Evolutionary conservation across 2,888 invertebrate species (phyloP), one percentile per base, ranked within the genome.

Genomic region (Petrolisthes cinctipes): DNA sequence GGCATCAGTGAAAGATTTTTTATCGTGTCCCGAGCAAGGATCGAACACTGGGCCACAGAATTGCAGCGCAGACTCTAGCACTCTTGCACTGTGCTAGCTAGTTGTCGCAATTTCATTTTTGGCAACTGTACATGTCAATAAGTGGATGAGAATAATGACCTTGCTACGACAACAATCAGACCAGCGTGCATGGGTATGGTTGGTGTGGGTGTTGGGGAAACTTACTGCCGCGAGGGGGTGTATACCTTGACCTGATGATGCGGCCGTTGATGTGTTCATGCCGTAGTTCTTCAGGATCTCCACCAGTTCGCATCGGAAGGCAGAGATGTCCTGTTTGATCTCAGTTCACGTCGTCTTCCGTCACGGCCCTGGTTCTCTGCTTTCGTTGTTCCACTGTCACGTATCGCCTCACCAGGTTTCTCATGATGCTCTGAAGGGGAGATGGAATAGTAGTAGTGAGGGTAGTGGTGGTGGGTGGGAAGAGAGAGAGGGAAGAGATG

Each of bases 301-400:
- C 86, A 99, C 96, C 76, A 99, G 95, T 93, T 99, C 99, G 94
- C 97, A 99, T 91, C 99, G 96, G 94, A 99, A 99, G 54, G 99
- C 98, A 91, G 98, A 98, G 91, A 99, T 98, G 93, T 99, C 99
- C 94, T 99, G 99, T 93, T 99, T 99, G 92, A 99, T 98, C 94
- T 99, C 99, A n/a, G 94, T 99, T 99, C 90, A 99, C 97, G 94
- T 99, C 99, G 93, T 99, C 99, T 94, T 99, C 99, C 0, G 98
- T 99, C 83, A 99, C 98, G 83, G 99, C 99, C 93, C 99, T 98
- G 92, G 97, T 96, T 93, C 98, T 97, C 1, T 97, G 97, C 93
- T 97, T 97, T 80, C 98, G 95, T 93, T 99, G 99, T 93, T 98
- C 97, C 91, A 98, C 97, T 85, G 98, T 99, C 91, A 99, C 98